phyloP scores from a whole-genome alignment of 2,797 vertebrate species.

The Decapterus maruadsi region DNA sequence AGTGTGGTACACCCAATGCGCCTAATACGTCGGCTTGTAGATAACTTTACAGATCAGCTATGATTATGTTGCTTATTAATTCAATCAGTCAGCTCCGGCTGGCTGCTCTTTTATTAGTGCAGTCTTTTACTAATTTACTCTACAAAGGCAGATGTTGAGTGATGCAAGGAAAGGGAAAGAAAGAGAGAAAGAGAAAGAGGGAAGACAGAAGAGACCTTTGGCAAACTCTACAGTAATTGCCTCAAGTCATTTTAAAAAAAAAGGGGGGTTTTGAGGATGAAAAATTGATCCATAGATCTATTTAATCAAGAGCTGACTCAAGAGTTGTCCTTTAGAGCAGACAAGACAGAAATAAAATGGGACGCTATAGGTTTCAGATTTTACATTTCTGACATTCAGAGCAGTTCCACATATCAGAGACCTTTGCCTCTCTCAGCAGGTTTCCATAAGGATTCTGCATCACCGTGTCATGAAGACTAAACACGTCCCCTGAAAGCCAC shows the following conservation, averaged over 20 bases:
- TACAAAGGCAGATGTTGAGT: constrained; percentile 64
- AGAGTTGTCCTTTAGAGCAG: constrained; percentile 64
- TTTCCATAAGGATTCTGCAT: constrained; percentile 29
- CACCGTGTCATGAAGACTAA: constrained; percentile 24
- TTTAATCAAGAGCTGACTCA: constrained; percentile 69
- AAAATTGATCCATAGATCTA: constrained; percentile 68
- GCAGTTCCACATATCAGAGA: constrained; percentile 24
- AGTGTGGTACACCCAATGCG: constrained; percentile 48
- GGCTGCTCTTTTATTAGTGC: constrained; percentile 76
- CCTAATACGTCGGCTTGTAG: constrained; percentile 65
- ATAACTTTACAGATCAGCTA: constrained; percentile 73
- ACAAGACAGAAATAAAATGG: constrained; percentile 53
- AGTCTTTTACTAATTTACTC: constrained; percentile 68
- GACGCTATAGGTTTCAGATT: constrained; percentile 30
- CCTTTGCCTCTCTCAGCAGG: constrained; percentile 19
- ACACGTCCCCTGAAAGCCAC: constrained; percentile 10
- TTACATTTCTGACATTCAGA: constrained; percentile 63
- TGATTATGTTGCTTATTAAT: constrained; percentile 78
- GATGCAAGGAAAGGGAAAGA: constrained; percentile 61
- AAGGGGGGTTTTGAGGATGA: constrained; percentile 58
- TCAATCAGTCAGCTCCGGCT: constrained; percentile 72
- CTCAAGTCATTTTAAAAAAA: constrained; percentile 53
- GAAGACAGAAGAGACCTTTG: constrained; percentile 60
- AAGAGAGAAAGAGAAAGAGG: constrained; percentile 17
- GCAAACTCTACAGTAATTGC: constrained; percentile 69